These are phyloP conservation scores for Dicranocentrus wangi DNA, from an alignment of 2,888 invertebrate species.

Conservation along the genomic window DNA sequence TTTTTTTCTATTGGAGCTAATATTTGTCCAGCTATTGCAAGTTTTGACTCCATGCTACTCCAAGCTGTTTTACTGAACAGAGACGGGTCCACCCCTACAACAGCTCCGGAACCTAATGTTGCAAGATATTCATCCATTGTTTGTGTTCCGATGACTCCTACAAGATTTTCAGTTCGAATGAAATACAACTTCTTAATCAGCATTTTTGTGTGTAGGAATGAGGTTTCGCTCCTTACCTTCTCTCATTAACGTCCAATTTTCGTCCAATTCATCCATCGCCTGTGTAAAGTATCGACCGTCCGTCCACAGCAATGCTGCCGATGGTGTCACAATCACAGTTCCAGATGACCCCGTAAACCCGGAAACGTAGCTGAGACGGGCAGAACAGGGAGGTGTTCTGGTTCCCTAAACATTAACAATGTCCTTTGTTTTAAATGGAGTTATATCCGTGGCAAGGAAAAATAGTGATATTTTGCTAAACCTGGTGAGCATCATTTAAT, in stretches of 20 bases:
- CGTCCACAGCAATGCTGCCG: constrained; percentile 88
- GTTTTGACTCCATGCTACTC: constrained; percentile 78
- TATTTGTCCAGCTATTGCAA: constrained; percentile 80
- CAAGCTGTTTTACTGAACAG: constrained; percentile 82
- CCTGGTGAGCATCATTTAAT: constrained; percentile 87
- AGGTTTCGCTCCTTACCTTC: constrained; percentile 77
- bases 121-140: constrained; percentile 84
- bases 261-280: constrained; percentile 58
- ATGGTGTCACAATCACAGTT: constrained; percentile 86
- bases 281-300: constrained; percentile 81
- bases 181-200: no score
- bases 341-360: constrained; percentile 88
- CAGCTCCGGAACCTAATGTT: constrained; percentile 80
- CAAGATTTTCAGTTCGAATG: background rate
- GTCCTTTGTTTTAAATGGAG: background rate
- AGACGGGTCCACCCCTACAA: constrained; percentile 86
- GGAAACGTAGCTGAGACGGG: constrained; percentile 86
- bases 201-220: no score
- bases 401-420: constrained; percentile 80
- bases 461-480: constrained; percentile 73
- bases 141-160: constrained; percentile 80
- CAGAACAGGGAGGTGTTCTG: constrained; percentile 89
- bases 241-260: constrained; percentile 91
- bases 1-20: constrained; percentile 82
- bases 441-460: background rate